Base-by-base conservation (phyloP, 2,797 vertebrate genomes). In the Gallinago nigripennis region DNA sequence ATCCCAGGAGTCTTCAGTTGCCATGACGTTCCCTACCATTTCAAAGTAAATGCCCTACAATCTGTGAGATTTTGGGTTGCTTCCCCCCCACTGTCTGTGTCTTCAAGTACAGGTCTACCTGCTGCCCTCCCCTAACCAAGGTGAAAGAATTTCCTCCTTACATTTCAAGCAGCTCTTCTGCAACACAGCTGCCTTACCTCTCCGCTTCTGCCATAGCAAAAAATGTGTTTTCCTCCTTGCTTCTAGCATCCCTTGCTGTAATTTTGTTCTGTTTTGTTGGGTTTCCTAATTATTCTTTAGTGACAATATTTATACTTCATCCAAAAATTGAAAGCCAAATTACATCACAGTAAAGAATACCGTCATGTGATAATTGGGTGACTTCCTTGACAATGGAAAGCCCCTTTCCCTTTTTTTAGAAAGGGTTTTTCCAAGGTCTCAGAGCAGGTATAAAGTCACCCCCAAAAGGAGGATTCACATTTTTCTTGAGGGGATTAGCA, bases 341-440 rank as follows among this genome's bases (percentile, higher is more conserved):
- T 53, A 64, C 14, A 11, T 66, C 1, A 5, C 0, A 1, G 45
- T 45, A 75, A 85, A 85, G 12, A 46, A 54, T 27, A 82, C 7
- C 3, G 20, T 43, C 58, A 72, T 86, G 18, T 66, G 57, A 88
- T 45, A 86, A 70, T 7, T 27, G 50, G 64, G 33, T 30, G 82
- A 16, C 17, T 77, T 53, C 28, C 70, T 57, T 8, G 0, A 37
- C 78, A 80, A 58, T 2, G 3, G 91, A 96, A 94, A 94, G 41
- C 9, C 21, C 60, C 23, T 71, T 88, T 37, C 68, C 18, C 21
- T 65, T 19, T 24, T 87, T 88, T 80, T 23, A 90, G 63, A 94
- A 92, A 81, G 82, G n/a, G 30, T 48, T 91, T 92, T 92, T 82
- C 75, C 90, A 92, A 23, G 27, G 86, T 82, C 86, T 82, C 63